Evolutionary conservation across 2,113 vertebrate genomes (phyloP), one percentile per base, ranked within the genome.

Genomic region (Tautogolabrus adspersus): DNA sequence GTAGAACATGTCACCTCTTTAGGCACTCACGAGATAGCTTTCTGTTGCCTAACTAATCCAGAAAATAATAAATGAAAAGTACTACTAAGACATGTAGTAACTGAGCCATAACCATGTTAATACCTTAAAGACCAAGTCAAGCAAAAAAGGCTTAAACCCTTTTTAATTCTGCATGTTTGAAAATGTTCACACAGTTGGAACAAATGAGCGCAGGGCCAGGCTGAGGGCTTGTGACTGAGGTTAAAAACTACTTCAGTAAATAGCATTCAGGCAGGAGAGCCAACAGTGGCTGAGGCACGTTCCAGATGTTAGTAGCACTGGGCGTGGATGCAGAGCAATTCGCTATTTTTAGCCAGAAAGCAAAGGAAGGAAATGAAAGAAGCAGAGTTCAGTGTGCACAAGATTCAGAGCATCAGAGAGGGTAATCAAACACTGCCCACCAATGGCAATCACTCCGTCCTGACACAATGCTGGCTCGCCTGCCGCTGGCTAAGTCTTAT

Each of bases 261-360:
- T 70, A 71, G 76, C 76, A 72, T 47, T 75, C 58, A 77, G 67
- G 38, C 76, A 49, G 57, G 47, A 73, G 19, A 58, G 62, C 65
- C 66, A 61, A 56, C 42, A 21, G 74, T 13, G 83, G 58, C 64
- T 26, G 47, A 73, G 74, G 82, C 84, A 85, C 73, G 81, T 72
- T 88, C 82, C 89, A 84, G 86, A 86, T 85, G 83, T 89, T 76
- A 62, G 72, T 2, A 83, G 77, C 55, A 34, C 81, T 78, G 90
- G 90, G 82, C 51, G 77, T 85, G 77, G 85, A 87, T 52, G 62
- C 90, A 72, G 62, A 84, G 86, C 81, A 82, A 88, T 83, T 66
- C 23, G 84, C 85, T 92, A 92, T 91, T 93, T 92, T 90, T 75
- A 91, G 87, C 80, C 60, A 37, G 67, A 12, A 47, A 60, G 65